Base-by-base conservation (phyloP, 2,113 vertebrate genomes). In the Pomatorhinus ruficollis region DNA sequence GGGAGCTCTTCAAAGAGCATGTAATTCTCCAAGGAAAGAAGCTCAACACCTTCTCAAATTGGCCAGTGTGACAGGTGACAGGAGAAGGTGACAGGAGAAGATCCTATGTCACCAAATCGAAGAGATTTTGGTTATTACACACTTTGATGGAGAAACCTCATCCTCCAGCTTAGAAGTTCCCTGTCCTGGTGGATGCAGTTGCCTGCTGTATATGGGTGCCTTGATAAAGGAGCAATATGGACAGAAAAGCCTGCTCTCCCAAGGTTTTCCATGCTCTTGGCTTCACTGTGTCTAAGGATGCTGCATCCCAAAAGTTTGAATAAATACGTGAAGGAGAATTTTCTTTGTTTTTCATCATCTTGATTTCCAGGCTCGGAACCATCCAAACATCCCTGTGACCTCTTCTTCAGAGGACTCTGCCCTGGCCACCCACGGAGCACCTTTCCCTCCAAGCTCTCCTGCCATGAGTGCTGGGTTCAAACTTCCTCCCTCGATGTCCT, bases 401-500 rank as follows among this genome's bases (percentile, higher is more conserved):
- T 37, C 49, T 49, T 35, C 39, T n/a, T 28, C 60, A 24, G 52
- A 27, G 12, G 18, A 4, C 35, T 54, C 44, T 33, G 28, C 56
- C 66, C 68, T 39, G 71, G 40, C 24, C 12, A n/a, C 18, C 68
- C 49, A 8, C 1, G 9, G 77, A 69, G 21, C 31, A 13, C 27
- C 60, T 42, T 57, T 40, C 16, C 19, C 44, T 71, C 66, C 47
- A 20, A 4, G 17, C 5, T 50, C 61, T 69, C n/a, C 49, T 64
- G 75, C 47, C 6, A 0, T 0, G 7, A 45, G 40, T 0, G 2
- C 49, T 11, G 22, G 17, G 22, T 31, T 63, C 17, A 3, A 27
- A 35, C 25, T 70, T 37, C 76, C 19, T 69, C 31, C 47, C 21
- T 40, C 2, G 0, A 6, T 1, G 1, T 1, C 0, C 0, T 53